Percentiles rank a stretch among this genome's conserved stretches.
phyloP scores from a whole-genome alignment of 2,113 vertebrate species.

The Myiopsitta monachus region DNA sequence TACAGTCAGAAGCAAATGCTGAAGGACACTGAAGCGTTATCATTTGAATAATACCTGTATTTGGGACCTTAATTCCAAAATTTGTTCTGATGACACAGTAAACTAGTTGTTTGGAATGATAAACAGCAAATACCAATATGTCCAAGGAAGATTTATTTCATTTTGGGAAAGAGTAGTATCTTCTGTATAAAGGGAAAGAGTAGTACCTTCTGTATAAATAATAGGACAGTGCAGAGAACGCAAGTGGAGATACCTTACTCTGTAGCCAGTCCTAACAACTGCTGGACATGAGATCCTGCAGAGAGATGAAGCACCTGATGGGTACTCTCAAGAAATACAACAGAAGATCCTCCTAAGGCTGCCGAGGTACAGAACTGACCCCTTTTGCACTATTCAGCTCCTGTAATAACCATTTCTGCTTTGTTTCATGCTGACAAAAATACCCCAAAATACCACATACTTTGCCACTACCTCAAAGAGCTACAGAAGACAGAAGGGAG shows the following conservation, averaged over 20 bases:
- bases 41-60: not conserved
- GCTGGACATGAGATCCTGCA: not conserved
- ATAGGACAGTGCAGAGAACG: not conserved
- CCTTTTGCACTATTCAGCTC: not conserved
- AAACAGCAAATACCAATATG: not conserved
- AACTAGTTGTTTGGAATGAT: not conserved
- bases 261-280: not conserved
- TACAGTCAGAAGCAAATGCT: not conserved
- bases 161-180: not conserved
- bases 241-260: rapidly evolving
- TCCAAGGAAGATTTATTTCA: not conserved
- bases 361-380: not conserved
- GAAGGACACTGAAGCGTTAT: not conserved
- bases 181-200: not conserved
- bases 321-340: not conserved
- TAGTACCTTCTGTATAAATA: not conserved
- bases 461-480: not conserved
- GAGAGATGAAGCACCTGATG: not conserved
- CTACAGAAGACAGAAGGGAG: not conserved
- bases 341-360: not conserved
- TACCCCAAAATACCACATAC: not conserved
- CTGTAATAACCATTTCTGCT: not conserved
- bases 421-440: not conserved
- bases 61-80: not conserved
- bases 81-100: not conserved